phyloP scores from a whole-genome alignment of 1,140 invertebrate genomes.

The Mya arenaria region DNA sequence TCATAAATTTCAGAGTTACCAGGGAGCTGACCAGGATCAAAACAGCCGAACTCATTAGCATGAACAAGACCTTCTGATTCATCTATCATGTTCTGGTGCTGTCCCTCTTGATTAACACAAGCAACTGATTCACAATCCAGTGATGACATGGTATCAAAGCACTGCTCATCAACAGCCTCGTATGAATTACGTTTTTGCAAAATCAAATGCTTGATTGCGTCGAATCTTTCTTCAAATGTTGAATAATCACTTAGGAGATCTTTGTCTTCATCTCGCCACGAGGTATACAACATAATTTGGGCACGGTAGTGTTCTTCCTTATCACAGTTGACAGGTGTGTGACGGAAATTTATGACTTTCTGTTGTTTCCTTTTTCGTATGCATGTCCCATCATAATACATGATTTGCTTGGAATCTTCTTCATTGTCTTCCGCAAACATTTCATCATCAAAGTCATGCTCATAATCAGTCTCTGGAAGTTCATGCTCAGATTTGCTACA shows the following conservation, averaged over 20 bases:
- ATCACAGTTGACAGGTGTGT: conserved; percentile 35
- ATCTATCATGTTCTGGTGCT: conserved; percentile 27
- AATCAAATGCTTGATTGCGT: conserved; percentile 5
- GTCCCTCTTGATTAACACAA: not conserved
- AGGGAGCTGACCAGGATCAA: conserved; percentile 16
- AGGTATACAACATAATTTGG: conserved; percentile 34
- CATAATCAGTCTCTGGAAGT: conserved; percentile 41
- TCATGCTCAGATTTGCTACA: conserved; percentile 14
- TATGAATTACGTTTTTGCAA: not conserved
- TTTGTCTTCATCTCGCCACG: conserved; percentile 39
- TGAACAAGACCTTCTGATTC: not conserved
- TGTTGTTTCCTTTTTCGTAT: conserved; percentile 8
- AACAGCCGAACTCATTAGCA: not conserved
- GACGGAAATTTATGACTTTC: conserved; percentile 18
- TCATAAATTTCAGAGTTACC: not conserved
- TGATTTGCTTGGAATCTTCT: not conserved
- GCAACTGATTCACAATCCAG: not conserved
- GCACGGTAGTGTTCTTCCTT: conserved; percentile 28
- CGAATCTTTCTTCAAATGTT: conserved; percentile 36
- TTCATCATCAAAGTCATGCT: conserved; percentile 26
- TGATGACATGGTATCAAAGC: not conserved
- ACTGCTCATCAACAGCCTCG: not conserved
- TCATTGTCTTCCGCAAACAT: not conserved
- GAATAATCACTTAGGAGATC: conserved; percentile 16
- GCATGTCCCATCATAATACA: conserved; percentile 22